These are phyloP conservation scores for Megastigmus dorsalis DNA, from an alignment of 2,888 invertebrate species.

Conservation along the genomic window DNA sequence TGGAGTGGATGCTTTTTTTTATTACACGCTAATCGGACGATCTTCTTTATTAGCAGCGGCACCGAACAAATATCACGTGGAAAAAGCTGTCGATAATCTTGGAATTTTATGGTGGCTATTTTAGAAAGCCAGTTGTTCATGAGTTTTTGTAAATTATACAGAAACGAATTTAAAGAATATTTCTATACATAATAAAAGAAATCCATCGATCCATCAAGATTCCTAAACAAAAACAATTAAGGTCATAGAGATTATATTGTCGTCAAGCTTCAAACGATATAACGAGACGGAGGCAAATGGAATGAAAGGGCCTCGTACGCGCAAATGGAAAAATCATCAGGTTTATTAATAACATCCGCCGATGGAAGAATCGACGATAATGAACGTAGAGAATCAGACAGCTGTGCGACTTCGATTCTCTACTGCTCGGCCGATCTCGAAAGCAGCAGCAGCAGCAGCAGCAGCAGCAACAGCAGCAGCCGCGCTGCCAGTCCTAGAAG, in stretches of 20 bases:
- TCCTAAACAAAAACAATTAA: too few species aligned
- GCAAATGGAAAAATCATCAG: slow-evolving; percentile 23
- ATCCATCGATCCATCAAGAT: too few species aligned
- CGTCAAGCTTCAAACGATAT: not conserved
- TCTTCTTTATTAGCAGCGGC: slow-evolving; percentile 24
- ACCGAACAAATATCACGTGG: too few species aligned
- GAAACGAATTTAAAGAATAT: too few species aligned
- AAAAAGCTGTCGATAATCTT: too few species aligned
- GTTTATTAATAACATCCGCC: slow-evolving; percentile 44
- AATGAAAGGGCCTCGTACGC: not conserved
- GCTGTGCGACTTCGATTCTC: slow-evolving; percentile 17
- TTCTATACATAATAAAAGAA: too few species aligned
- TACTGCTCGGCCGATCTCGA: not conserved
- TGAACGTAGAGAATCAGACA: slow-evolving; percentile 51
- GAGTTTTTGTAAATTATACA: too few species aligned
- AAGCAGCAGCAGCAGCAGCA: slow-evolving; percentile 7
- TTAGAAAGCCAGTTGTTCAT: too few species aligned
- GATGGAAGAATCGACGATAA: slow-evolving; percentile 37
- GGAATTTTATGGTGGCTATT: too few species aligned
- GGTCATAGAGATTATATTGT: not conserved
- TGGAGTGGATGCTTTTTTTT: not conserved
- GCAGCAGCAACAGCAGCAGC: slow-evolving; percentile 20
- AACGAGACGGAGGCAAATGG: not conserved
- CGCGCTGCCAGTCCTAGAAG: slow-evolving; percentile 55
- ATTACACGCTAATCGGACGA: slow-evolving; percentile 26